These are phyloP conservation scores for Sylvia borin DNA, from an alignment of 2,797 vertebrate genomes.

Conservation along the genomic window DNA sequence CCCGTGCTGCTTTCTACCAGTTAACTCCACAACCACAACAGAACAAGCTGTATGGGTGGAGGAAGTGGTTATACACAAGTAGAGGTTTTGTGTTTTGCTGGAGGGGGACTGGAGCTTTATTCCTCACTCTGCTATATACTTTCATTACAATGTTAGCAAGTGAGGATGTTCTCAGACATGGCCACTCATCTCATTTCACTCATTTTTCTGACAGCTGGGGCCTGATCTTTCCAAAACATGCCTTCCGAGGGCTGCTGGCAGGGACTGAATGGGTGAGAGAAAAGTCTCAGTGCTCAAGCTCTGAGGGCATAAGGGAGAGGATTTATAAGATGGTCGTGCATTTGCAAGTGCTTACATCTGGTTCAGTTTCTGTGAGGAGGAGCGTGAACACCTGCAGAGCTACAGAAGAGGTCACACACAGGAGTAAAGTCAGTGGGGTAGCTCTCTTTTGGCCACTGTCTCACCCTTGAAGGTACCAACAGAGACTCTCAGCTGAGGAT, in stretches of 20 bases:
- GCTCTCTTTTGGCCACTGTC: background rate
- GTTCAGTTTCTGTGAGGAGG: background rate
- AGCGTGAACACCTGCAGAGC: background rate
- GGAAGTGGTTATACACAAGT: background rate
- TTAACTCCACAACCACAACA: rapidly evolving
- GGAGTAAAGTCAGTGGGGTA: background rate
- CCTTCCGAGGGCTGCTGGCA: background rate
- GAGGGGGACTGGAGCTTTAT: background rate
- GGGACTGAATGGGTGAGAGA: background rate
- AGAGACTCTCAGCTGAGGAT: background rate
- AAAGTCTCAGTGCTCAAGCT: background rate
- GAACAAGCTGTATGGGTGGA: rapidly evolving
- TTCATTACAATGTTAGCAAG: background rate
- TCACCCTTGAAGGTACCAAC: background rate
- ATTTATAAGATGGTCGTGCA: background rate
- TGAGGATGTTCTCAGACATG: background rate
- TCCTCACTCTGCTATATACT: background rate
- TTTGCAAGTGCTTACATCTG: background rate
- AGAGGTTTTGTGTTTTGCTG: background rate
- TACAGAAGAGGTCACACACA: background rate
- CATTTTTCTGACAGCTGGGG: conserved; percentile 40
- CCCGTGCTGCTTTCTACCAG: background rate
- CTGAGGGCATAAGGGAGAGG: background rate
- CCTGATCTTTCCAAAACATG: background rate
- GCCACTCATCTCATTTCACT: conserved; percentile 18